Conservation (phyloP, 2,888 invertebrate species). For the Rhagophthalmus giganteus region DNA sequence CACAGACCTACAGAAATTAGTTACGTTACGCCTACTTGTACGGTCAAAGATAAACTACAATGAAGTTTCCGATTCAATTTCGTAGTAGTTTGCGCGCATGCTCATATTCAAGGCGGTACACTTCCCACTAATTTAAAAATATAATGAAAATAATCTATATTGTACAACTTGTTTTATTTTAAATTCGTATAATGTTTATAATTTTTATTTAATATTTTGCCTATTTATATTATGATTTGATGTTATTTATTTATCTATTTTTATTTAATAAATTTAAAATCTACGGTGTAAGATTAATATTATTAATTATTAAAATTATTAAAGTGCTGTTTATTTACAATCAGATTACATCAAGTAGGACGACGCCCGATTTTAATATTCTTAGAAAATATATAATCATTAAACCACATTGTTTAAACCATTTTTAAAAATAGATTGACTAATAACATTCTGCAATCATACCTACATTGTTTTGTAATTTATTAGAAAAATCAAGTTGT, state of each 20-base stretch:
- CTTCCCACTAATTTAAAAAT: conserved; percentile 3
- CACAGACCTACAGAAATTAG: conserved; percentile 39
- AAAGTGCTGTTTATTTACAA: no score
- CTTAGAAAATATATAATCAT: no score
- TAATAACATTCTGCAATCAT: no score
- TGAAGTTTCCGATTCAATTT: conserved; percentile 22
- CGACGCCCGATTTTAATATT: no score
- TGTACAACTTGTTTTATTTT: background rate
- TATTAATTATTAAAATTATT: no score
- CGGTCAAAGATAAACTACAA: conserved; percentile 30
- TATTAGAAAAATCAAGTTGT: no score
- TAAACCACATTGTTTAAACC: no score
- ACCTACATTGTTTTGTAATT: no score
- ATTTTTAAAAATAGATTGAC: no score
- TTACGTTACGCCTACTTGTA: conserved; percentile 45
- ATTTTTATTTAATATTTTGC: background rate
- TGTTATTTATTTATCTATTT: background rate
- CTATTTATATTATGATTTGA: background rate
- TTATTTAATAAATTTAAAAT: background rate
- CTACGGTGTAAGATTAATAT: no score
- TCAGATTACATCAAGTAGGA: no score
- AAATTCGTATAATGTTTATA: background rate
- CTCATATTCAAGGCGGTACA: conserved; percentile 6
- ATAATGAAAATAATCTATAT: background rate
- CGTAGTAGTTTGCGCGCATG: conserved; percentile 4